Evolutionary conservation across 2,888 invertebrate species (phyloP).

Genomic region (Rhopalosiphum nymphaeae): DNA sequence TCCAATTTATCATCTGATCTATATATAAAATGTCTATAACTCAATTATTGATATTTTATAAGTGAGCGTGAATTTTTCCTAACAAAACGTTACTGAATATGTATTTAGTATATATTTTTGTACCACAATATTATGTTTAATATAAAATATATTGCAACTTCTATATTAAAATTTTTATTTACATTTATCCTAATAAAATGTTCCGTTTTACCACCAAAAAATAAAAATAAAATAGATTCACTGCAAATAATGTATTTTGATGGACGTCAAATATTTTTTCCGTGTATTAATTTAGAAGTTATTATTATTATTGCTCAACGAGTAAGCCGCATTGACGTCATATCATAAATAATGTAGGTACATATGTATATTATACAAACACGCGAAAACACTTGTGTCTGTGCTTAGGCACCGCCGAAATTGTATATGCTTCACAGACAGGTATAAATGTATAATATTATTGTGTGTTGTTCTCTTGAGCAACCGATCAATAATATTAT

Average conservation of each 20-base stretch:
- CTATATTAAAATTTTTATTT: neutral
- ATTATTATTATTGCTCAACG: neutral
- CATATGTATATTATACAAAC: neutral
- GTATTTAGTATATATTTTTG: neutral
- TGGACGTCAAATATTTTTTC: neutral
- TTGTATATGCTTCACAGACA: neutral
- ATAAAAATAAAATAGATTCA: neutral
- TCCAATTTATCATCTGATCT: neutral
- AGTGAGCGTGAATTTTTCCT: neutral
- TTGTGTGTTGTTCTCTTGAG: neutral
- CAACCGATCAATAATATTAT: neutral
- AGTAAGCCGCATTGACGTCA: neutral
- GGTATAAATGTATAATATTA: neutral
- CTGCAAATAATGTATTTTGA: neutral
- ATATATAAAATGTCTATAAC: neutral
- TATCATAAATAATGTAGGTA: neutral
- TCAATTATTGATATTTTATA: neutral
- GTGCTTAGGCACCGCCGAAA: neutral
- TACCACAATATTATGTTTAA: neutral
- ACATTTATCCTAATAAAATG: neutral
- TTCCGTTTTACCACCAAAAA: neutral
- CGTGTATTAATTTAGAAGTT: neutral
- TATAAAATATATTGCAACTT: neutral
- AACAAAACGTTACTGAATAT: neutral
- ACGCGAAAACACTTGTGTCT: neutral